phyloP scores from a whole-genome alignment of 1,140 invertebrate genomes.

The Adoxophyes honmai region DNA sequence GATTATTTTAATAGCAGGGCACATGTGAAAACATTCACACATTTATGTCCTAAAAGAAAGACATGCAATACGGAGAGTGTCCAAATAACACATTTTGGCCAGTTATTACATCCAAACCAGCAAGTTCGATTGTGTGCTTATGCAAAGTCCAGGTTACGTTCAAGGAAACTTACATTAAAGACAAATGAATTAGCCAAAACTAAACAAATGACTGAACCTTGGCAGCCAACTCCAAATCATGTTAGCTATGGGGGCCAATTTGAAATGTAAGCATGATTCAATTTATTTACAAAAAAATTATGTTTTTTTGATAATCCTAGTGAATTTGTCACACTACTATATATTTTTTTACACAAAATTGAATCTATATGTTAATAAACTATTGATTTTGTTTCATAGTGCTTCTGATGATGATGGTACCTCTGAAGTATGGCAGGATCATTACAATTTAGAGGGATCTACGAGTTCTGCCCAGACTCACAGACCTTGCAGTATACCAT shows the following conservation, averaged over 20 bases:
- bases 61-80: conserved; percentile 40
- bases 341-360: too few relatives aligned
- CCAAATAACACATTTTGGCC: conserved; percentile 26
- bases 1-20: conserved; percentile 42
- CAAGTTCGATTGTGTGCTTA: conserved; percentile 34
- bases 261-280: conserved; percentile 43
- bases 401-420: conserved; percentile 15
- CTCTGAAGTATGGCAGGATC: conserved; percentile 14
- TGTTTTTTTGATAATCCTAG: too few relatives aligned
- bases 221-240: conserved; percentile 41
- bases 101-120: conserved; percentile 24
- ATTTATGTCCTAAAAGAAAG: conserved; percentile 45
- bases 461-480: neutral
- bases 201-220: conserved; percentile 54
- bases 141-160: conserved; percentile 40
- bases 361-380: too few relatives aligned
- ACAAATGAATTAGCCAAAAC: conserved; percentile 32
- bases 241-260: conserved; percentile 45
- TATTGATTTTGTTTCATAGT: conserved; percentile 16
- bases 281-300: too few relatives aligned
- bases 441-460: conserved; percentile 14
- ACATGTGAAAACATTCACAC: conserved; percentile 43
- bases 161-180: conserved; percentile 36
- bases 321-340: too few relatives aligned
- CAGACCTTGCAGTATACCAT: conserved; percentile 24